phyloP scores from a whole-genome alignment of 2,113 vertebrate species.

The Dromaius novaehollandiae region DNA sequence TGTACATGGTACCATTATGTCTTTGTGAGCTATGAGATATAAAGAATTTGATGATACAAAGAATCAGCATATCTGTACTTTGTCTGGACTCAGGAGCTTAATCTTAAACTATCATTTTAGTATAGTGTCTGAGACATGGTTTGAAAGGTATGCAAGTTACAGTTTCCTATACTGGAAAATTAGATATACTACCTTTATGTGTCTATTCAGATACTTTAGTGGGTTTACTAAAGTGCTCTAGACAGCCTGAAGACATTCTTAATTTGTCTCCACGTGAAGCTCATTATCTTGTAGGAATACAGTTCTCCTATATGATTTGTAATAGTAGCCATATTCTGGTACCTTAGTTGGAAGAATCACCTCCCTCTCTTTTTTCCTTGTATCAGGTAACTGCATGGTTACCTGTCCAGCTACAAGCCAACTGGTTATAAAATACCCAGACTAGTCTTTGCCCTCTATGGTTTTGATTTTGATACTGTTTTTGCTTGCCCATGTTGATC shows the following conservation, averaged over 20 bases:
- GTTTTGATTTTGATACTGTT: background rate
- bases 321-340: background rate
- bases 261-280: background rate
- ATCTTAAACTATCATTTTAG: background rate
- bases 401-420: background rate
- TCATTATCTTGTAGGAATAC: background rate
- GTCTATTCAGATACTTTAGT: background rate
- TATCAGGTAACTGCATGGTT: background rate
- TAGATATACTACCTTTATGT: background rate
- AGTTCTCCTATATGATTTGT: background rate
- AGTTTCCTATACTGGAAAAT: constrained; percentile 7
- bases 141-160: background rate
- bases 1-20: fast-evolving
- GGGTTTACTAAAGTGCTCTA: background rate
- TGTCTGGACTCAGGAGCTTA: background rate
- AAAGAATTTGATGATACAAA: background rate
- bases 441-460: background rate
- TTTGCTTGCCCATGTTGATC: background rate
- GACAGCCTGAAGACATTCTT: background rate
- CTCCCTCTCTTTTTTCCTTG: background rate
- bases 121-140: background rate
- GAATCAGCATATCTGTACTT: background rate
- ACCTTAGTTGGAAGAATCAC: background rate
- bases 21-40: background rate
- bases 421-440: background rate